Evolutionary conservation across 37 sponge, comb jelly and placozoan species (phyloP).

Genomic region (Diacarnus erythraeanus): DNA sequence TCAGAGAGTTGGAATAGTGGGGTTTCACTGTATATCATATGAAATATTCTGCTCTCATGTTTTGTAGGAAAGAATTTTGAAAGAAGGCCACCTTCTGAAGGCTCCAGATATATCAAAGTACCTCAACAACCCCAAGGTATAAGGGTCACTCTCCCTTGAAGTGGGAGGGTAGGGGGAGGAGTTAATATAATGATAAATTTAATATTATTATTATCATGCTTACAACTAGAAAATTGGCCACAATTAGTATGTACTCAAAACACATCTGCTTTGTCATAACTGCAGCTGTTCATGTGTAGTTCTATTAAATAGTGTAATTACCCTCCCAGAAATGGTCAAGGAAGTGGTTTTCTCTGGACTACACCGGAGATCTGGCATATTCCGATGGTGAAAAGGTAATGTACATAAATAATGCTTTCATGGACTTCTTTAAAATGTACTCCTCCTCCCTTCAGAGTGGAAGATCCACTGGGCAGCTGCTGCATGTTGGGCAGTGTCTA

Average conservation of each 20-base stretch:
- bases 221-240: too few species aligned
- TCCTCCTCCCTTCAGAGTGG: constrained; percentile 5
- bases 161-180: too few species aligned
- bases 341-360: constrained; percentile 21
- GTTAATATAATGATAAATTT: too few species aligned
- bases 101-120: constrained; percentile 25
- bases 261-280: not conserved
- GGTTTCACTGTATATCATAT: too few species aligned
- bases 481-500: constrained; percentile 8
- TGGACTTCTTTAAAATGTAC: not conserved
- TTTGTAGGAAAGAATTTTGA: constrained; percentile 9
- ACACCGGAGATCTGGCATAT: constrained; percentile 18
- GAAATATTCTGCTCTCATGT: not conserved
- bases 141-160: not conserved
- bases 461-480: constrained; percentile 3
- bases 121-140: constrained; percentile 18
- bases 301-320: not conserved
- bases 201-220: too few species aligned
- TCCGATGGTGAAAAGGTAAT: constrained; percentile 46
- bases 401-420: not conserved
- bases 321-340: constrained; percentile 39
- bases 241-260: too few species aligned
- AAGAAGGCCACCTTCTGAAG: constrained; percentile 45
- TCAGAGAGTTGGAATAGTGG: too few species aligned
- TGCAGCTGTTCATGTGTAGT: not conserved